phyloP scores from a whole-genome alignment of 2,888 invertebrate genomes.

The Andrena flavipes region DNA sequence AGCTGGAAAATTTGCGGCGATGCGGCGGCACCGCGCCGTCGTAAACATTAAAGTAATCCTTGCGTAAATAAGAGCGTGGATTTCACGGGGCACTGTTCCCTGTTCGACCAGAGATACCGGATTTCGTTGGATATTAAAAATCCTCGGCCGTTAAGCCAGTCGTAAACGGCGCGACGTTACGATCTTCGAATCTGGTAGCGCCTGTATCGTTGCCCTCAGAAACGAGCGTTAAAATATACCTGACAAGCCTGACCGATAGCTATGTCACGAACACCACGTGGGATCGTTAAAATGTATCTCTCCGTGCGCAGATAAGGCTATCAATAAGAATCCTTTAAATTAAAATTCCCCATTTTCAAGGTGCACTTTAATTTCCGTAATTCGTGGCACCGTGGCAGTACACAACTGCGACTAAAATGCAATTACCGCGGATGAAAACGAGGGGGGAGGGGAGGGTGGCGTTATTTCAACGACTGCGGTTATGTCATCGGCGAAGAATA shows the following conservation, averaged over 20 bases:
- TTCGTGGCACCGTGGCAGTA: not conserved
- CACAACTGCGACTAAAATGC: not conserved
- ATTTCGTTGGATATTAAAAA: constrained; percentile 66
- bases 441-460: too few relatives aligned
- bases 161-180: constrained; percentile 59
- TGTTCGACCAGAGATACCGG: constrained; percentile 3
- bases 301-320: not conserved
- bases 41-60: constrained; percentile 69
- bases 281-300: constrained; percentile 6
- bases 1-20: constrained; percentile 49
- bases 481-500: not conserved
- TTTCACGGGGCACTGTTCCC: constrained; percentile 17
- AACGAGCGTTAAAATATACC: constrained; percentile 16
- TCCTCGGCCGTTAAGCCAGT: constrained; percentile 46
- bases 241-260: not conserved
- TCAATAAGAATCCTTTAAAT: not conserved
- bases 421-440: not conserved
- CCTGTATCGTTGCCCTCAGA: constrained; percentile 9
- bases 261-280: not conserved
- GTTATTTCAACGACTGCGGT: not conserved
- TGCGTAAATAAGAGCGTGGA: constrained; percentile 67
- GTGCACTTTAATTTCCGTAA: not conserved
- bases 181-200: constrained; percentile 37
- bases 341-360: not conserved
- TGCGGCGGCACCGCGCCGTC: constrained; percentile 38